Conservation (phyloP, 2,113 vertebrate genomes). For the Hassar affinis region DNA sequence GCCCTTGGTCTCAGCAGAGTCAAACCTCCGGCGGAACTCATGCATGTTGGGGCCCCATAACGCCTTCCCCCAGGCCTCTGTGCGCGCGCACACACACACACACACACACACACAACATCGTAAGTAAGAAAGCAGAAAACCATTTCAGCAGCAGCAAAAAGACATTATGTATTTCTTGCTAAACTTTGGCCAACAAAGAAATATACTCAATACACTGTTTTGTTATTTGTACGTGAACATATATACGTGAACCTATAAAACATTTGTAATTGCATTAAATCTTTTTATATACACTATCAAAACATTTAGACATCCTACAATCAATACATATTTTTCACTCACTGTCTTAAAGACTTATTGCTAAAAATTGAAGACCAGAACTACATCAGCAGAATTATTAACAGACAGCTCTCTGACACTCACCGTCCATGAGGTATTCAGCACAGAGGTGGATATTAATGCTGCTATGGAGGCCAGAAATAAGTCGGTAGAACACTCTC, state of each 20-base stretch:
- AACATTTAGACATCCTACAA: not conserved
- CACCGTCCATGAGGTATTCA: constrained; percentile 91
- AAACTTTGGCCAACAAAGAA: not conserved
- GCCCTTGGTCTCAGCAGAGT: constrained; percentile 84
- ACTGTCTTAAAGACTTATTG: not conserved
- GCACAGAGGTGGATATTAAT: constrained; percentile 95
- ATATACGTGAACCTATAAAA: no score
- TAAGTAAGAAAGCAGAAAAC: not conserved
- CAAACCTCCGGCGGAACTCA: constrained; percentile 87
- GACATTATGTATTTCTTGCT: not conserved
- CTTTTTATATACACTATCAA: not conserved
- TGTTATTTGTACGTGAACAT: no score
- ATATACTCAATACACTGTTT: no score
- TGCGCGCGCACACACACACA: not conserved
- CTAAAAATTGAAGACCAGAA: not conserved
- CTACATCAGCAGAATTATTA: not conserved
- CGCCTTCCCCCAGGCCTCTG: constrained; percentile 88
- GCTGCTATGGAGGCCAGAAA: constrained; percentile 95
- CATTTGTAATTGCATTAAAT: not conserved
- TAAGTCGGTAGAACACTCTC: constrained; percentile 93
- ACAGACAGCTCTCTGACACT: not conserved
- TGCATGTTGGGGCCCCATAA: constrained; percentile 87
- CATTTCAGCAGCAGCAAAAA: not conserved
- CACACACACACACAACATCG: not conserved
- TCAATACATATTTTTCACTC: no score